Evolutionary conservation across 2,113 vertebrate genomes (phyloP).

Genomic region (Ascaphus truei): DNA sequence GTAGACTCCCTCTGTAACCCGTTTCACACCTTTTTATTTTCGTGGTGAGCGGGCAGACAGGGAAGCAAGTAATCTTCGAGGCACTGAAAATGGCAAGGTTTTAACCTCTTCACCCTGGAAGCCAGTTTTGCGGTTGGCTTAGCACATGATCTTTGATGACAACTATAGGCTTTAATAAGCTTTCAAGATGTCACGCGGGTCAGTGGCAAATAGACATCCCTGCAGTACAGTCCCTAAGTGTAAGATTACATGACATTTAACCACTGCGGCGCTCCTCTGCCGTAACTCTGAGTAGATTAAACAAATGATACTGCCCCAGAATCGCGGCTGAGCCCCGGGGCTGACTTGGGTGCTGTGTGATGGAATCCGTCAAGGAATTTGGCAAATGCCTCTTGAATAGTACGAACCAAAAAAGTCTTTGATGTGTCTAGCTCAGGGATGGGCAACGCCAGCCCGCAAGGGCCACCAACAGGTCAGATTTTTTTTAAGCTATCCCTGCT

Average conservation of each 20-base stretch:
- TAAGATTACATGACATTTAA: not conserved
- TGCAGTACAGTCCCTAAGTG: not conserved
- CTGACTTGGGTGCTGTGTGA: no score
- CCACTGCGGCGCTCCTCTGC: not conserved
- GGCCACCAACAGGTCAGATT: no score
- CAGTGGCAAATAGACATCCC: slow-evolving; percentile 2
- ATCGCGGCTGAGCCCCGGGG: not conserved
- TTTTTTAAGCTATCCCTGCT: no score
- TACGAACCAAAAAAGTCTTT: no score
- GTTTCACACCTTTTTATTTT: not conserved
- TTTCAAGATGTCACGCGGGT: slow-evolving; percentile 18
- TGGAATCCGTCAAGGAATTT: no score
- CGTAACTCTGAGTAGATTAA: not conserved
- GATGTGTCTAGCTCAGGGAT: no score
- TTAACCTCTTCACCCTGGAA: slow-evolving; percentile 1
- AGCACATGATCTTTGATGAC: not conserved
- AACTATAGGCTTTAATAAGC: slow-evolving; percentile 15
- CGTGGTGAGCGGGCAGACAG: not conserved
- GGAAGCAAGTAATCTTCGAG: not conserved
- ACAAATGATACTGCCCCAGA: not conserved
- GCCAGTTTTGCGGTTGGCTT: slow-evolving; percentile 15
- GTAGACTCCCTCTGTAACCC: not conserved
- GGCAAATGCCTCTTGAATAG: no score
- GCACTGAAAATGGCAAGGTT: not conserved
- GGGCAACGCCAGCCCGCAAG: no score